Evolutionary conservation across 1,140 invertebrate genomes (phyloP).

Genomic region (Bacillus rossius): DNA sequence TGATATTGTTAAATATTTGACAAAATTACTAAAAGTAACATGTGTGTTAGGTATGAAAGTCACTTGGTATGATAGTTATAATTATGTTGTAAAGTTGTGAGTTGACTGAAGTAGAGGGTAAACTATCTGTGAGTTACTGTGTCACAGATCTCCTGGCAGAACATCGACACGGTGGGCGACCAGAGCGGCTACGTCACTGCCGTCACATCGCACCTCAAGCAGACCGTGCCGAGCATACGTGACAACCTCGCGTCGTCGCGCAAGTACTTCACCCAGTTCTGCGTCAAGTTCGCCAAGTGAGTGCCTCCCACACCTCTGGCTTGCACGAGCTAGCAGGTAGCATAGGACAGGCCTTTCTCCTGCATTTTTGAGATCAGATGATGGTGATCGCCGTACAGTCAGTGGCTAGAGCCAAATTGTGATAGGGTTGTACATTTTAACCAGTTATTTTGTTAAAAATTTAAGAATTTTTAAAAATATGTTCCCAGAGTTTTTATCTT

Average conservation of each 20-base stretch:
- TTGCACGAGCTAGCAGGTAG: not conserved
- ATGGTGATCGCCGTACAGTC: too few relatives aligned
- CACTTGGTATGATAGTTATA: too few relatives aligned
- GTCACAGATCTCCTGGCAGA: slow-evolving; percentile 80
- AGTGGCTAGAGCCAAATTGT: too few relatives aligned
- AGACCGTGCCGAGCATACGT: slow-evolving; percentile 82
- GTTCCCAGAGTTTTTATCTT: too few relatives aligned
- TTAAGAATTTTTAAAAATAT: too few relatives aligned
- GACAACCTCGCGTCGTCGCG: slow-evolving; percentile 90
- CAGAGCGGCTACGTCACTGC: slow-evolving; percentile 93
- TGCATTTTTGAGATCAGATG: too few relatives aligned
- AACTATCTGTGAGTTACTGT: slow-evolving; percentile 16
- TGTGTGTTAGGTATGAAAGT: too few relatives aligned
- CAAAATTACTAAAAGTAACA: too few relatives aligned
- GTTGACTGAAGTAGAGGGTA: not conserved
- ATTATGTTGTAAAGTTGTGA: too few relatives aligned
- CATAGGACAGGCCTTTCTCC: not conserved
- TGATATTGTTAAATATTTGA: too few relatives aligned
- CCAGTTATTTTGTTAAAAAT: too few relatives aligned
- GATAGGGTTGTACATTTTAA: too few relatives aligned
- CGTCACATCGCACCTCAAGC: slow-evolving; percentile 82
- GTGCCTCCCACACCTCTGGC: slow-evolving; percentile 19
- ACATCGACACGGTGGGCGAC: slow-evolving; percentile 91
- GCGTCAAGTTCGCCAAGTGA: slow-evolving; percentile 87
- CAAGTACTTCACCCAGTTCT: slow-evolving; percentile 98